Base-by-base conservation (phyloP, 53 echinoderm and acorn worm species). In the Paelopatides confundens region DNA sequence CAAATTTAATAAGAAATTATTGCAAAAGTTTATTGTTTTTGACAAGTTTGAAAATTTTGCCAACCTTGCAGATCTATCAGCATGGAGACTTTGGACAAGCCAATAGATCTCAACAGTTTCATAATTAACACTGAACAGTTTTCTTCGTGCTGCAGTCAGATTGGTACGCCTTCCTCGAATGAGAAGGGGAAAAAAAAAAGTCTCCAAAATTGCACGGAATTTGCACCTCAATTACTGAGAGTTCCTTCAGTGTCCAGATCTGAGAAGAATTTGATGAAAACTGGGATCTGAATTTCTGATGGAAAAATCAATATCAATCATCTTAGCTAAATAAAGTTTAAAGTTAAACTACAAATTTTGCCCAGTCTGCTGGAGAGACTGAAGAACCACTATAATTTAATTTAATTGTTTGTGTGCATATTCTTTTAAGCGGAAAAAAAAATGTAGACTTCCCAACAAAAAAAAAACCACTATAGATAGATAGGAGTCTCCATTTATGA, bases 241-340 rank as follows among this genome's bases (percentile, higher is more conserved):
- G 58, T 5, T 21, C 58, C 58, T 58, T 58, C 58, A 21, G 58
- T 58, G 58, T 26, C 40, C 39, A 39, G 40, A 74, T 39, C 35
- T n/a, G 27, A 27, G 74, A 24, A 1, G 47, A 74, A 74, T 40
- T 11, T 39, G 47, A 74, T n/a, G 69, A 46, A 21, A 74, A 46
- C 39, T 39, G 74, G 74, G 26, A 40, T 43, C 74, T 74, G 40
- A 23, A 74, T 74, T 74, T 74, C 27, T 46, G 47, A 74, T 46
- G 29, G 26, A 43, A 74, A 74, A 74, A 74, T 74, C 74, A 74
- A 74, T 74, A 74, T 28, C 74, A 74, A 74, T 74, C 74, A 74
- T 58, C 58, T 23, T n/a, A 58, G n/a, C 58, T 17, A 58, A 5
- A 58, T 15, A 58, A 58, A 15, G 26, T 58, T 58, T 18, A n/a